Evolutionary conservation across 1,140 invertebrate species (phyloP), one percentile per base, ranked within the genome.

Genomic region (Nephila pilipes): DNA sequence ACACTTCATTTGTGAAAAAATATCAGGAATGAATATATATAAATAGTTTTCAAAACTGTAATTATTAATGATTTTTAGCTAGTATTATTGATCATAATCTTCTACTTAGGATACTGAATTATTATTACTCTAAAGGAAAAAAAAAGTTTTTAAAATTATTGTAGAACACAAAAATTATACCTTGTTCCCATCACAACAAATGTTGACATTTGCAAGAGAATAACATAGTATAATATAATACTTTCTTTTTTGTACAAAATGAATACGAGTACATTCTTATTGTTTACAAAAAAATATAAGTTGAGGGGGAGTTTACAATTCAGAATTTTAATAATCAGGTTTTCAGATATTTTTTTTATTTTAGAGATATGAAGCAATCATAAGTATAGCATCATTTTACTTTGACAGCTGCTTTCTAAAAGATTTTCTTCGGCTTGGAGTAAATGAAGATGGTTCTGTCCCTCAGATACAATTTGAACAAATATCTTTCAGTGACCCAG

Each of bases 401-500:
- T 57, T 88, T 57, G 54, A 16, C 75, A 85, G 89, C 29, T 87
- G 94, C n/a, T 94, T 94, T 91, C 38, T 94, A 54, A 94, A 95
- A 32, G 95, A 96, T 10, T 96, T 96, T 94, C 81, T 95, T n/a
- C 36, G 93, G 54, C 36, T 88, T 22, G 95, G 94, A 29, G 58
- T 54, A 36, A 75, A 94, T 29, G 63, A 91, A 38, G 94, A 95
- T 93, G 94, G 94, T 20, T 60, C 94, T 18, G 93, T 94, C 16
- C 94, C 95, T 57, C 92, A 94, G 46, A 94, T 96, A 25, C 87
- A 94, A 38, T 97, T 96, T 95, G 95, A 96, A 90, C 96, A 97
- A 95, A 95, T 97, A 6, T 95, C 96, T 1, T 97, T 97, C 94
- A 95, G 96, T 94, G 96, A 97, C 95, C 97, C 97, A 20, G 94